Percentiles rank a stretch among this genome's conserved stretches.
phyloP scores from a whole-genome alignment of 2,797 vertebrate species.

The Chelmon rostratus region DNA sequence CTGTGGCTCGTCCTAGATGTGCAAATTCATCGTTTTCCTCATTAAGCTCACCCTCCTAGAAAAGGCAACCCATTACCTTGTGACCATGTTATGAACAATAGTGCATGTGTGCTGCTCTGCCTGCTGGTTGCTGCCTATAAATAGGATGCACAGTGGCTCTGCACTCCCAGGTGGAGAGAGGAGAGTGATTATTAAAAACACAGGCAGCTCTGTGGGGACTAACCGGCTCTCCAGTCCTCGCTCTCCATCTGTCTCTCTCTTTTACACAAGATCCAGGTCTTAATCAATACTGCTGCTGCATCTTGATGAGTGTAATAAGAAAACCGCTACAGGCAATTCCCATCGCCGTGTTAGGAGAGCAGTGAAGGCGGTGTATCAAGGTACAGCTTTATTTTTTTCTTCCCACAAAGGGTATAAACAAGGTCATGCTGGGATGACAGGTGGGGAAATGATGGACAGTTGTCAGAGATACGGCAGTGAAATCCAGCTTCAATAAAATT shows the following conservation, averaged over 20 bases:
- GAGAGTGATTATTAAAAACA: conserved; percentile 84
- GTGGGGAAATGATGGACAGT: conserved; percentile 1
- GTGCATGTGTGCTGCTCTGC: conserved; percentile 62
- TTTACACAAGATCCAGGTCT: conserved; percentile 57
- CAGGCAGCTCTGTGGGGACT: conserved; percentile 69
- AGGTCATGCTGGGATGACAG: conserved; percentile 3
- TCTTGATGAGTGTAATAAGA: conserved; percentile 4
- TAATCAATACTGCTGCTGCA: conserved; percentile 52
- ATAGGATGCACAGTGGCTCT: conserved; percentile 69
- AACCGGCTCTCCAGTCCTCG: conserved; percentile 39
- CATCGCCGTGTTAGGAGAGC: neutral
- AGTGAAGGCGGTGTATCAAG: neutral
- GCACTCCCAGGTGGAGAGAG: conserved; percentile 76
- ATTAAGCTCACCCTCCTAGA: conserved; percentile 12
- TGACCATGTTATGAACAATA: conserved; percentile 68
- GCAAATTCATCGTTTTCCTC: conserved; percentile 14
- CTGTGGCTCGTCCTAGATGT: conserved; percentile 18
- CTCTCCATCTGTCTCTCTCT: conserved; percentile 55
- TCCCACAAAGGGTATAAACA: conserved; percentile 22
- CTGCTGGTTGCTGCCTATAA: conserved; percentile 73
- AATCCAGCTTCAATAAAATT: neutral
- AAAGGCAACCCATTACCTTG: conserved; percentile 42
- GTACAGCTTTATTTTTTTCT: conserved; percentile 10
- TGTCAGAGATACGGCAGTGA: conserved; percentile 5
- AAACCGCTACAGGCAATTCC: conserved; percentile 27